A percentile compares a stretch with the other conserved stretches of the same genome.
Conservation (phyloP, 2,888 invertebrate species). For the Laspeyria flexula region DNA sequence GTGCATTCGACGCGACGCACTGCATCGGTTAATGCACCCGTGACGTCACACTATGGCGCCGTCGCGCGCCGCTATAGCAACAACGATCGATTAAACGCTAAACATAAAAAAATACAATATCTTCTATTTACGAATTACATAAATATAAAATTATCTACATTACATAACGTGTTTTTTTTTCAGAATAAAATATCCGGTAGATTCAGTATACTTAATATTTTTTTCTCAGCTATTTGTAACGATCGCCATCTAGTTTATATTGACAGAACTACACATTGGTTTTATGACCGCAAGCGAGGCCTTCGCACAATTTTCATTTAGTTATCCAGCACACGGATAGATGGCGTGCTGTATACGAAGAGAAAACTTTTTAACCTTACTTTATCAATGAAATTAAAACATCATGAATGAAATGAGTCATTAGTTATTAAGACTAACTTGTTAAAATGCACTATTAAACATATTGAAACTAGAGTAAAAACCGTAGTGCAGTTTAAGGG, state of each 20-base stretch:
- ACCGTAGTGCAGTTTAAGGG: no score
- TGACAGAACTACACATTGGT: conserved; percentile 3
- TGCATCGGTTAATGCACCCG: conserved; percentile 71
- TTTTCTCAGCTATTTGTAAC: neutral
- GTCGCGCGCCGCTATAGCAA: conserved; percentile 46
- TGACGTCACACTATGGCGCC: conserved; percentile 66
- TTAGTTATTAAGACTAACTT: no score
- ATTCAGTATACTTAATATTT: no score
- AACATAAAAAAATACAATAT: neutral
- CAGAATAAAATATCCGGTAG: no score
- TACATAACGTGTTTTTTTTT: no score
- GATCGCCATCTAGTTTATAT: conserved; percentile 11
- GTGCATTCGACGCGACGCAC: conserved; percentile 48
- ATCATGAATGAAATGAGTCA: neutral
- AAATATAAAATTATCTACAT: no score
- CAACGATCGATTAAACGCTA: conserved; percentile 47
- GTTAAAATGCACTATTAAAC: no score
- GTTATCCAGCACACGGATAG: conserved; percentile 17
- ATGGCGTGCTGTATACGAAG: conserved; percentile 25
- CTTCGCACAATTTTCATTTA: neutral
- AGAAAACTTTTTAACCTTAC: neutral
- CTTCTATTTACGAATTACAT: no score
- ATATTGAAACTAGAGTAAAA: no score
- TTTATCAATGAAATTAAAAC: neutral
- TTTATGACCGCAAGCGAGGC: neutral